phyloP scores from a whole-genome alignment of 2,113 vertebrate species.

The Osmerus eperlanus region DNA sequence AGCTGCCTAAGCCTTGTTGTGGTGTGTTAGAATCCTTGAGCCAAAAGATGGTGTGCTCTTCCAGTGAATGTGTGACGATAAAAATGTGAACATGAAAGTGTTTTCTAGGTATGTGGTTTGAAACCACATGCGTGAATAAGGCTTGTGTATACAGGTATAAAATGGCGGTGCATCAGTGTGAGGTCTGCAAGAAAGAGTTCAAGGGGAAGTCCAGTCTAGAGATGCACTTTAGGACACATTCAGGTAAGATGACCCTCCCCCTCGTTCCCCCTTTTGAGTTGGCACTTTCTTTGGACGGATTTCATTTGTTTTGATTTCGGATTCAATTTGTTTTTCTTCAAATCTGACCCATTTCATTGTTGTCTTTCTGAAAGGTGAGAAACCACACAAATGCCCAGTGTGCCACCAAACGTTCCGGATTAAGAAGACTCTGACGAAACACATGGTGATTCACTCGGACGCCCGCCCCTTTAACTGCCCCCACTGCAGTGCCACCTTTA shows the following conservation, averaged over 20 bases:
- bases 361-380: conserved; percentile 80
- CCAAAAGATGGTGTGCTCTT: no score
- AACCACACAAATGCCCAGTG: conserved; percentile 92
- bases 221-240: conserved; percentile 98
- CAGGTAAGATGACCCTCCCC: conserved; percentile 74
- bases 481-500: conserved; percentile 93
- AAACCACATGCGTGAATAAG: no score
- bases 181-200: conserved; percentile 99
- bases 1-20: no score
- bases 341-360: not conserved
- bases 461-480: conserved; percentile 94
- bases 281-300: not conserved
- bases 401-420: conserved; percentile 95
- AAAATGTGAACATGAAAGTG: no score
- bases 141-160: conserved; percentile 80
- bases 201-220: conserved; percentile 98
- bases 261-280: not conserved
- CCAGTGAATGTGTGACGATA: no score
- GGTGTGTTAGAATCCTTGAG: no score
- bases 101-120: no score
- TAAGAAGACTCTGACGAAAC: conserved; percentile 97
- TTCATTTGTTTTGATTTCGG: no score
- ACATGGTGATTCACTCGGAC: conserved; percentile 98
- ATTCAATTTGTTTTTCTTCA: not conserved
- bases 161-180: conserved; percentile 95